Evolutionary conservation across 2,797 vertebrate genomes (phyloP), one percentile per base, ranked within the genome.

Genomic region (Danio jaintianensis): DNA sequence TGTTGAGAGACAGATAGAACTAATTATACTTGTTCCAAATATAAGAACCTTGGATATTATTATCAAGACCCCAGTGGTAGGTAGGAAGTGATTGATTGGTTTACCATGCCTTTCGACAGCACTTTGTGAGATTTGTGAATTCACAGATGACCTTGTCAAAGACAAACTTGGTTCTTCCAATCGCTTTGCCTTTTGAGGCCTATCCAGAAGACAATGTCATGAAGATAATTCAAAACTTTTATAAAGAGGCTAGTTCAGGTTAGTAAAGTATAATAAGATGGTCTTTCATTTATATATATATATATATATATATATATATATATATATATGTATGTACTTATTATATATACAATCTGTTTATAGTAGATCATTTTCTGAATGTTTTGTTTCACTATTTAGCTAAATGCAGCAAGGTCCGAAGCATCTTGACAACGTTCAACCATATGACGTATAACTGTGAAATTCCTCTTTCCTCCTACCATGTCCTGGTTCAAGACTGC

Each of bases 401-500:
- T 86, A 76, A 4, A 48, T 94, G 92, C 79, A 87, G 56, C 87
- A 77, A 77, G 62, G 74, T 79, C 53, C 79, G 75, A 59, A 78
- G 87, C 20, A 87, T 0, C 0, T 76, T 93, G 84, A 90, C 73
- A 58, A 92, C 92, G 18, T 94, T 93, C 84, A 92, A 94, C 82
- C 86, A 90, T 0, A 88, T 79, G 75, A 82, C 48, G 70, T 91
- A 83, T 84, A 89, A 84, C 64, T 93, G 91, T 7, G 84, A 91
- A 67, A 90, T 94, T 89, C 93, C 94, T 4, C 84, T 85, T 76
- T 92, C 90, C 20, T 96, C 94, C 86, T 86, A 89, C 88, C 94
- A 96, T 52, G 83, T 96, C 70, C 82, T 96, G 87, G 92, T 90
- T 81, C 94, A 95, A 80, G 96, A 96, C 80, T 95, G 94, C 73